A percentile compares a stretch with the other conserved stretches of the same genome.
These are phyloP conservation scores for Drosophila anceps DNA, from an alignment of 2,888 invertebrate genomes.

Conservation along the genomic window DNA sequence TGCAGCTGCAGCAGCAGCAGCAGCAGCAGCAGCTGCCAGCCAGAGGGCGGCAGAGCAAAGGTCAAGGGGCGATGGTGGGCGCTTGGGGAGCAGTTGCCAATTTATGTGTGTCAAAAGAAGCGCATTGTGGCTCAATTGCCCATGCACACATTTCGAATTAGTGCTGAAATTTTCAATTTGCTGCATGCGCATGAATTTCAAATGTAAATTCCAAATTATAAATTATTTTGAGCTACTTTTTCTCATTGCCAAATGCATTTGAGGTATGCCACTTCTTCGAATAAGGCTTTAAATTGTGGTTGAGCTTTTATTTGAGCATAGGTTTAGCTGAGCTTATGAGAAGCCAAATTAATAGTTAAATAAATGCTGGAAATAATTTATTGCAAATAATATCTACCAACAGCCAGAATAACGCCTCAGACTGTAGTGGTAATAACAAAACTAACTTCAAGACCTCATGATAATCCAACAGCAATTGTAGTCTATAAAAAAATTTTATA, in stretches of 20 bases:
- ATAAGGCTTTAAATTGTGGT: neutral
- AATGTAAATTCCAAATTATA: constrained; percentile 13
- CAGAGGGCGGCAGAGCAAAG: neutral
- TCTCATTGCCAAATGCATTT: neutral
- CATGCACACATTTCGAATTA: constrained; percentile 22
- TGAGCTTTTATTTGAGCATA: neutral
- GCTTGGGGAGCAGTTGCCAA: constrained; percentile 5
- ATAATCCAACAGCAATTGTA: too few relatives aligned
- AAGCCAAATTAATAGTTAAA: neutral
- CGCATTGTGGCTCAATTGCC: constrained; percentile 10
- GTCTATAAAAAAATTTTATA: too few relatives aligned
- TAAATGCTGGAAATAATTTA: neutral
- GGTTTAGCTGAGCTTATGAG: neutral
- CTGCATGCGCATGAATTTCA: constrained; percentile 22
- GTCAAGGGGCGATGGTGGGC: neutral
- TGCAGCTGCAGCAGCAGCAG: neutral
- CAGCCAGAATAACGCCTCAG: too few relatives aligned
- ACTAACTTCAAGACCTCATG: too few relatives aligned
- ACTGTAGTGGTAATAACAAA: too few relatives aligned
- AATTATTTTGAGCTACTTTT: constrained; percentile 12
- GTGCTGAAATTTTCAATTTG: constrained; percentile 23
- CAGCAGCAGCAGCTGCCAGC: neutral
- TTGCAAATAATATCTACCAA: neutral
- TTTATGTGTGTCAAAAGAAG: constrained; percentile 33
- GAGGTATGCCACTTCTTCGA: neutral